A percentile compares a stretch with the other conserved stretches of the same genome.
Evolutionary conservation across 2,113 vertebrate genomes (phyloP).

Genomic region (Phylloscopus trochiloides): DNA sequence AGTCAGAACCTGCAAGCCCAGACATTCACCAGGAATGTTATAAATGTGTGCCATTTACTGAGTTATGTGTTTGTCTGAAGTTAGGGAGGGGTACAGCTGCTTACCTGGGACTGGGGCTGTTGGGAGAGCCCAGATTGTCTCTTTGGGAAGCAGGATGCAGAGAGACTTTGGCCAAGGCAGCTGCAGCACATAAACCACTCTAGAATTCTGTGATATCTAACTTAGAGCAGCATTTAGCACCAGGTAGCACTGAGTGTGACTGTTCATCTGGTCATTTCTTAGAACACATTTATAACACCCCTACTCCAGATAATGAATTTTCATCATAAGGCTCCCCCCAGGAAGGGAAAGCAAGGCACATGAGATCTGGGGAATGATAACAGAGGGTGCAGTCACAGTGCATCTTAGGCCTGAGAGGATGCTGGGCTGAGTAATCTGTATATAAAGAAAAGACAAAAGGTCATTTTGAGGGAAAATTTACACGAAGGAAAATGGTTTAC

Average conservation of each 20-base stretch:
- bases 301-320: not conserved
- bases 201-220: too few species aligned
- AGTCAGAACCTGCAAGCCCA: not conserved
- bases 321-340: not conserved
- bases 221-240: not conserved
- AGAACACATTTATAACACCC: rapidly evolving
- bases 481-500: not conserved
- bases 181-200: not conserved
- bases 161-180: not conserved
- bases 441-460: not conserved
- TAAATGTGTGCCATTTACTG: not conserved
- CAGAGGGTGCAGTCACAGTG: not conserved
- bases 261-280: not conserved
- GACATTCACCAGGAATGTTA: not conserved
- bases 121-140: not conserved
- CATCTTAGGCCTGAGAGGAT: not conserved
- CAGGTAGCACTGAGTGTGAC: not conserved
- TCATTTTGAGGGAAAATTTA: not conserved
- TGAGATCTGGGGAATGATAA: not conserved
- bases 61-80: not conserved
- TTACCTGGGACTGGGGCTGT: not conserved
- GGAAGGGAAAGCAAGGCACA: not conserved
- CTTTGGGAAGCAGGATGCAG: not conserved
- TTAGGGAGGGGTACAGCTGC: not conserved
- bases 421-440: not conserved